A percentile compares a stretch with the other conserved stretches of the same genome.
Conservation (phyloP, 2,797 vertebrate genomes). For the Aldrovandia affinis region DNA sequence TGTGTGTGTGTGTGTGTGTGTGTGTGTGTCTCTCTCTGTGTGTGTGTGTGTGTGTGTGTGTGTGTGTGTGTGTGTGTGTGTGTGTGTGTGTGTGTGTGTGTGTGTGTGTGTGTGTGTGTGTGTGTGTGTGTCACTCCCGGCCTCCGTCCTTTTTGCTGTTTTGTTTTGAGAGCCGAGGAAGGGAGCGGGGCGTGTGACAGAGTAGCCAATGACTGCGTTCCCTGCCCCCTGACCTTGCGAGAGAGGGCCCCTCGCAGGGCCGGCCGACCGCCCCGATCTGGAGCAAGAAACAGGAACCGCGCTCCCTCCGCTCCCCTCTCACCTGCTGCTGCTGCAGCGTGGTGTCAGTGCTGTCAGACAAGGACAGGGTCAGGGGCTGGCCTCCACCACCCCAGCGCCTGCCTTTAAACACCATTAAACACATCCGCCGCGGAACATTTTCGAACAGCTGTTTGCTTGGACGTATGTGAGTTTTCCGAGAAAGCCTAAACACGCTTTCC, state of each 20-base stretch:
- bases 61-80: not conserved
- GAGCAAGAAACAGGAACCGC: constrained; percentile 32
- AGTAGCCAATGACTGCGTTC: constrained; percentile 53
- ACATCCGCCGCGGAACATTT: too few relatives aligned
- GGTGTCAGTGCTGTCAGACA: constrained; percentile 36
- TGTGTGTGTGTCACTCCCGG: constrained; percentile 8
- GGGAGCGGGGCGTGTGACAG: constrained; percentile 50
- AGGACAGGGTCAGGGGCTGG: constrained; percentile 23
- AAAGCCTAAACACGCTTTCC: too few relatives aligned
- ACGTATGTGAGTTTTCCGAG: too few relatives aligned
- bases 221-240: constrained; percentile 56
- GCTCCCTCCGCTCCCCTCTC: constrained; percentile 32
- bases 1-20: not conserved
- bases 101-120: not conserved
- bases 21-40: not conserved
- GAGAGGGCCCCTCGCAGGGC: constrained; percentile 49
- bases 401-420: not conserved
- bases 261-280: not conserved
- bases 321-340: constrained; percentile 6
- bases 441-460: too few relatives aligned
- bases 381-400: constrained; percentile 13
- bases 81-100: not conserved
- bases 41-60: not conserved
- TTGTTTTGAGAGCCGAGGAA: constrained; percentile 41
- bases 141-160: constrained; percentile 31